Percentiles rank a stretch among this genome's conserved stretches.
phyloP scores from a whole-genome alignment of 2,888 invertebrate species.

The Lycaena phlaeas region DNA sequence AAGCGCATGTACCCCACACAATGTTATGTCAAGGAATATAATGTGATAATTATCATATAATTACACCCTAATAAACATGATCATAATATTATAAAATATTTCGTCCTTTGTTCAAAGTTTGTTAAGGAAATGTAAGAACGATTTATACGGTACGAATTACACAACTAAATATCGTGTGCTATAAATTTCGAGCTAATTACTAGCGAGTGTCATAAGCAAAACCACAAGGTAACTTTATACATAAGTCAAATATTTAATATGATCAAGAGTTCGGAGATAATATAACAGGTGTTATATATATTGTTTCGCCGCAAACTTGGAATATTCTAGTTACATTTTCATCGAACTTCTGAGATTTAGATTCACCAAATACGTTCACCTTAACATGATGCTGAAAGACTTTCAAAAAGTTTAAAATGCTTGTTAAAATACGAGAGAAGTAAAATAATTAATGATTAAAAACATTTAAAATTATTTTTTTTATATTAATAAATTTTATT shows the following conservation, averaged over 20 bases:
- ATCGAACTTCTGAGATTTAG: too few species aligned
- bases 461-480: too few species aligned
- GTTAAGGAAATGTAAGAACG: background rate
- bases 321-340: background rate
- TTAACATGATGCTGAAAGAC: too few species aligned
- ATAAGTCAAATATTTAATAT: slow-evolving; percentile 4
- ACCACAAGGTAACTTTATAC: slow-evolving; percentile 6
- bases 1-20: too few species aligned
- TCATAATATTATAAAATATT: background rate
- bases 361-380: too few species aligned
- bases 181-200: slow-evolving; percentile 62
- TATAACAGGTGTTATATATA: background rate
- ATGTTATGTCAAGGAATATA: too few species aligned
- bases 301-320: background rate
- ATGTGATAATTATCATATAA: too few species aligned
- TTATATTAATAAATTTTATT: too few species aligned
- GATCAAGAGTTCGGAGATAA: background rate
- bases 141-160: background rate
- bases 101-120: too few species aligned
- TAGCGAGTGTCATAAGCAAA: slow-evolving; percentile 58
- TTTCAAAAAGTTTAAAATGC: too few species aligned
- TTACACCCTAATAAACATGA: background rate
- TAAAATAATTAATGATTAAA: background rate
- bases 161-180: slow-evolving; percentile 21
- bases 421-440: background rate